phyloP scores from a whole-genome alignment of 2,888 invertebrate species.

The Archips crataeganus region DNA sequence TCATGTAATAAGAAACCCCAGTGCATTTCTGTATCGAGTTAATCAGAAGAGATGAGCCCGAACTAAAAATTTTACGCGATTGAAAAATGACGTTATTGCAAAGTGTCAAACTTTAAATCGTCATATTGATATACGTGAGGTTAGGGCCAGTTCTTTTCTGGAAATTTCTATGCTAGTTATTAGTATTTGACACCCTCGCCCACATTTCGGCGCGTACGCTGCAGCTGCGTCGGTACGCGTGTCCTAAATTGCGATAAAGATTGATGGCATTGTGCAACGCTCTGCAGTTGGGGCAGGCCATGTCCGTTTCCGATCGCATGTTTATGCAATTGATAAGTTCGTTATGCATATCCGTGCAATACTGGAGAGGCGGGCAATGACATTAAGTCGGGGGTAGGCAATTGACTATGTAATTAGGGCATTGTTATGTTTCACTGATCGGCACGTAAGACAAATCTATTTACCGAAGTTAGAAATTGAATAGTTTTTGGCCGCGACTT shows the following conservation, averaged over 20 bases:
- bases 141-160: not conserved
- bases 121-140: slow-evolving; percentile 7
- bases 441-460: not conserved
- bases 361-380: slow-evolving; percentile 11
- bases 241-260: slow-evolving; percentile 75
- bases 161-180: slow-evolving; percentile 50
- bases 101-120: not conserved
- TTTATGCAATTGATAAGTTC: slow-evolving; percentile 69
- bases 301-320: slow-evolving; percentile 77
- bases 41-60: not conserved
- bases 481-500: too few species aligned
- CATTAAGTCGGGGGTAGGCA: slow-evolving; percentile 2
- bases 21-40: slow-evolving; percentile 28
- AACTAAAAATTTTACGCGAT: not conserved
- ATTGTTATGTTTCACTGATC: not conserved
- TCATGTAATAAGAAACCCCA: slow-evolving; percentile 33
- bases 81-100: slow-evolving; percentile 2
- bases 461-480: too few species aligned
- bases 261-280: slow-evolving; percentile 73
- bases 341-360: slow-evolving; percentile 30
- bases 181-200: slow-evolving; percentile 63
- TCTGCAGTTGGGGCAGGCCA: slow-evolving; percentile 71
- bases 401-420: not conserved
- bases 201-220: slow-evolving; percentile 53
- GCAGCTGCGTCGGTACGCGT: slow-evolving; percentile 72